phyloP scores from a whole-genome alignment of 2,797 vertebrate species.

The Darevskia nairensis region DNA sequence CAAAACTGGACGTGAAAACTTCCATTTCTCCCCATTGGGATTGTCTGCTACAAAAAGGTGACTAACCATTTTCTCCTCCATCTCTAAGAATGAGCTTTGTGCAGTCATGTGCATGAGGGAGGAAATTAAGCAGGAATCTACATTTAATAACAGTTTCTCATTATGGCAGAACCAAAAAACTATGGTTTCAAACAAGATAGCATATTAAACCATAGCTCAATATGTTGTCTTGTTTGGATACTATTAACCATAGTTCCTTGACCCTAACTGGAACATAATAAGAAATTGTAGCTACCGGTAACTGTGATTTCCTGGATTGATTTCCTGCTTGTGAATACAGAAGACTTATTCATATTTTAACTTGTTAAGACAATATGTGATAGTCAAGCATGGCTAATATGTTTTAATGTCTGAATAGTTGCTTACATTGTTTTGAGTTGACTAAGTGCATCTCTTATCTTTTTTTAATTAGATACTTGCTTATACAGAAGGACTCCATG shows the following conservation, averaged over 20 bases:
- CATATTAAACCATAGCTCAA: no score
- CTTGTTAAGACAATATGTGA: neutral
- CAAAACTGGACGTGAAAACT: no score
- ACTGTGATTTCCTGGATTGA: neutral
- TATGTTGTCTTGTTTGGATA: no score
- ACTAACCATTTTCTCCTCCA: no score
- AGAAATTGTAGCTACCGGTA: neutral
- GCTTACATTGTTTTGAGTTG: neutral
- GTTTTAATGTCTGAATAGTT: neutral
- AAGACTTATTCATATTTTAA: neutral
- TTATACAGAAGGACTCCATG: constrained; percentile 95
- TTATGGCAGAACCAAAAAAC: no score
- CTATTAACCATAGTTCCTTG: neutral
- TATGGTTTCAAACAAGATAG: no score
- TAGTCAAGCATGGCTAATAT: neutral
- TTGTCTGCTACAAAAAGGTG: no score
- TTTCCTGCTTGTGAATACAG: neutral
- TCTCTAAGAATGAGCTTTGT: no score
- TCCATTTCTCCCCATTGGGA: no score
- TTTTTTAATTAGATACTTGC: constrained; percentile 85
- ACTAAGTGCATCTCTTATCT: neutral
- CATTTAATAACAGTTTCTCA: no score
- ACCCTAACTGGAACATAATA: neutral
- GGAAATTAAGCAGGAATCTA: no score
- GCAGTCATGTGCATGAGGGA: no score